Conservation (phyloP, 2,113 vertebrate species). For the Actinemys pallida region DNA sequence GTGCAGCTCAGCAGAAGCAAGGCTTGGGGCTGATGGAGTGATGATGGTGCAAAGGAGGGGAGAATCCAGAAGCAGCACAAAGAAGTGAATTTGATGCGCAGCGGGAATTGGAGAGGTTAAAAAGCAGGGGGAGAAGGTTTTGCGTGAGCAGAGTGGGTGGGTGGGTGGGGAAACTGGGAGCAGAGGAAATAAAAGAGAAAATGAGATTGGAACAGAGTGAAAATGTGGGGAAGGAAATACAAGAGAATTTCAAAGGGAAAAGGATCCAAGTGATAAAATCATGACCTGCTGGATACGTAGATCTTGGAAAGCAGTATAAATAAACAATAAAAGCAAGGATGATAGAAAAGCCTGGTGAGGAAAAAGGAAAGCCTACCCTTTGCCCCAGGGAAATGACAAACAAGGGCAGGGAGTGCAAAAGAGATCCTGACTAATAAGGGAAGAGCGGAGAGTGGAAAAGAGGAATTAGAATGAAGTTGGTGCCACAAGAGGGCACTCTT, state of each 20-base stretch:
- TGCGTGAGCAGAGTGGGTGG: background rate
- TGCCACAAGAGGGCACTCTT: slow-evolving; percentile 28
- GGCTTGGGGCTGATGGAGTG: rapidly evolving
- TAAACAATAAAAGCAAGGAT: background rate
- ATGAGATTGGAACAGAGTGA: background rate
- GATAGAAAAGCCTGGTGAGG: background rate
- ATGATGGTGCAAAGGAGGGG: background rate
- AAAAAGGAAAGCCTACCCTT: background rate
- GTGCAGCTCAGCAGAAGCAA: background rate
- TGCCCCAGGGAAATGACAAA: background rate
- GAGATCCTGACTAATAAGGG: background rate
- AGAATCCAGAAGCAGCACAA: rapidly evolving
- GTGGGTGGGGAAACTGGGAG: background rate
- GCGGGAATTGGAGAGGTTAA: background rate
- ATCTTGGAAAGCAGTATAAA: background rate
- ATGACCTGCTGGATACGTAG: background rate
- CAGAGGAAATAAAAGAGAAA: background rate
- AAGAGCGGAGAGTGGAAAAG: background rate
- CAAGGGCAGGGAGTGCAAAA: background rate
- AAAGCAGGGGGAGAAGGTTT: background rate
- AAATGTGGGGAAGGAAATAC: background rate
- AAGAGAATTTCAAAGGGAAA: background rate
- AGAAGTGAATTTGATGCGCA: background rate
- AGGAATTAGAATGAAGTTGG: background rate
- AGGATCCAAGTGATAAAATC: background rate